phyloP scores from a whole-genome alignment of 1,140 invertebrate species.

The Pachypeltis micranthus region DNA sequence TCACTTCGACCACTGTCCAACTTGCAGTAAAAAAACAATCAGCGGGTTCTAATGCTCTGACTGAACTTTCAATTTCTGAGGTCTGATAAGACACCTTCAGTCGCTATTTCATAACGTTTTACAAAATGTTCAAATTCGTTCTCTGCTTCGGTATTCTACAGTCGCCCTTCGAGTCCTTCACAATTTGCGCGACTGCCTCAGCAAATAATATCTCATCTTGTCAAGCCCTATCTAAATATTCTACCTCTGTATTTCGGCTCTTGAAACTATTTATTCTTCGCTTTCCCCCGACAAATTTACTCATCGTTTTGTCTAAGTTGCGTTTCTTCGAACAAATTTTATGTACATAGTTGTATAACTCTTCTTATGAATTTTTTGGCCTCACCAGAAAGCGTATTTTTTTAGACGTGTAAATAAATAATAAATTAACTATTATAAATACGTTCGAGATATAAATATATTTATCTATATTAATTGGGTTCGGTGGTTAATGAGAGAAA shows the following conservation, averaged over 20 bases:
- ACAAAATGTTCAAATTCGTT: no score
- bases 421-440: slow-evolving; percentile 15
- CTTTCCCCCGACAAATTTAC: not conserved
- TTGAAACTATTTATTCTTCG: not conserved
- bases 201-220: no score
- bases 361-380: slow-evolving; percentile 16
- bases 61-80: no score
- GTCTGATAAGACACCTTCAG: no score
- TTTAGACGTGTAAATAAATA: slow-evolving; percentile 19
- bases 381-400: slow-evolving; percentile 18
- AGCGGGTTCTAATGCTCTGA: no score
- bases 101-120: no score
- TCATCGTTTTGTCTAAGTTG: not conserved
- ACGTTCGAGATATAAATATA: slow-evolving; percentile 15
- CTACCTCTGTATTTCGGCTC: not conserved
- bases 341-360: slow-evolving; percentile 3
- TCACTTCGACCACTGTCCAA: no score
- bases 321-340: not conserved
- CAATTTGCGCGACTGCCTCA: no score
- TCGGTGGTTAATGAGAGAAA: slow-evolving; percentile 14
- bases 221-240: not conserved
- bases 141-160: no score
- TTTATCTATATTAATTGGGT: slow-evolving; percentile 19
- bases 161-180: no score
- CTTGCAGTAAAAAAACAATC: no score